A percentile compares a stretch with the other conserved stretches of the same genome.
Conservation (phyloP, 2,797 vertebrate genomes). For the Squalus acanthias region DNA sequence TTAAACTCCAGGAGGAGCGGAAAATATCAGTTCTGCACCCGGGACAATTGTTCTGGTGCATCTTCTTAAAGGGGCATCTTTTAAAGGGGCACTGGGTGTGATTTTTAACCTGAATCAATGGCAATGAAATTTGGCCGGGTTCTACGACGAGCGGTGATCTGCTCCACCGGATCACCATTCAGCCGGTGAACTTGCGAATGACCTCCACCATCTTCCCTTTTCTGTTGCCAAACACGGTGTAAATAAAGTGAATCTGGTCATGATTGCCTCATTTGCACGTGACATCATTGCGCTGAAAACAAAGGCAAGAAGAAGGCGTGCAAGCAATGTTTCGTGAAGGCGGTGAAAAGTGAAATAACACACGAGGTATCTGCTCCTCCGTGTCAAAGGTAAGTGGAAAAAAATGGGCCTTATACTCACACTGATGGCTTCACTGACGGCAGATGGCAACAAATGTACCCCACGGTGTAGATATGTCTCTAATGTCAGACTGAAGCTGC, state of each 20-base stretch:
- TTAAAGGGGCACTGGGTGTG: background rate
- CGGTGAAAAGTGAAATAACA: background rate
- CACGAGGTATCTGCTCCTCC: background rate
- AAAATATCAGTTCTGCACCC: background rate
- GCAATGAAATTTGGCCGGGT: background rate
- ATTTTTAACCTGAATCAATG: background rate
- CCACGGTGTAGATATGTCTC: background rate
- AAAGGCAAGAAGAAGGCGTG: background rate
- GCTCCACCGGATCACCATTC: background rate
- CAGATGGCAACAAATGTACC: background rate
- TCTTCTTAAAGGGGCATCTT: background rate
- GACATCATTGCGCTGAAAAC: background rate
- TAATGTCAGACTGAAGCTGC: background rate
- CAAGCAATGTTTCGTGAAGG: background rate
- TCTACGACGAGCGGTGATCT: background rate
- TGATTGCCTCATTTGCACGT: background rate
- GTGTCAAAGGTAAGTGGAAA: background rate
- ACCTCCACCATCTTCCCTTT: background rate
- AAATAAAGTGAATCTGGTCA: background rate
- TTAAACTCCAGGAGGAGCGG: background rate
- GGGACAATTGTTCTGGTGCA: too few species aligned
- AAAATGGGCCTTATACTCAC: background rate
- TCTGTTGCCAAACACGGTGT: background rate
- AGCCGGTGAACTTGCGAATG: background rate
- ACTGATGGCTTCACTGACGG: background rate